Conservation (phyloP, 1,140 invertebrate species). For the Euura lappo region DNA sequence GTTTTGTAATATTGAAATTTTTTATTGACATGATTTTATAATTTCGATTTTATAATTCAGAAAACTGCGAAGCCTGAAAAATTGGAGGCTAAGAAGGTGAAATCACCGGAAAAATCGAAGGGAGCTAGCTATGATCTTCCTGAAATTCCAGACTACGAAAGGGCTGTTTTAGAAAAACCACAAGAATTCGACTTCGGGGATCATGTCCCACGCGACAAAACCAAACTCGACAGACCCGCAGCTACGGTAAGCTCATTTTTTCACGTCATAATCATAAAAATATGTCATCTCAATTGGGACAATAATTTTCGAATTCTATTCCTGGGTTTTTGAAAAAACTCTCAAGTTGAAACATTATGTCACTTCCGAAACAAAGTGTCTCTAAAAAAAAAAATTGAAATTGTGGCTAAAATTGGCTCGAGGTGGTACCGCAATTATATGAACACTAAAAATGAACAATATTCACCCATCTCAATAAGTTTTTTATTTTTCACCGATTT, state of each 20-base stretch:
- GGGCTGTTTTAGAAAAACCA: conserved; percentile 70
- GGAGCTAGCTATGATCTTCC: conserved; percentile 69
- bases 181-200: conserved; percentile 56
- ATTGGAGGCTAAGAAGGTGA: conserved; percentile 48
- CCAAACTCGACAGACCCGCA: conserved; percentile 51
- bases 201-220: conserved; percentile 47
- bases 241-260: conserved; percentile 43
- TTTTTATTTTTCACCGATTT: too few relatives aligned
- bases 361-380: not conserved
- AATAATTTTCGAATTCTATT: too few relatives aligned
- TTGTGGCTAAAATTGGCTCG: too few relatives aligned
- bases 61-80: conserved; percentile 55
- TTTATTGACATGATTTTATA: too few relatives aligned
- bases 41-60: conserved; percentile 31
- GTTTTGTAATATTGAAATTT: too few relatives aligned
- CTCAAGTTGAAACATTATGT: not conserved
- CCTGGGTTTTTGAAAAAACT: conserved; percentile 16
- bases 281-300: not conserved
- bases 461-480: too few relatives aligned
- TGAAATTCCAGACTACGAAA: conserved; percentile 77
- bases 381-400: not conserved
- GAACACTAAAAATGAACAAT: too few relatives aligned
- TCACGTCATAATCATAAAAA: not conserved
- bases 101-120: conserved; percentile 54
- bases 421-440: too few relatives aligned